These are phyloP conservation scores for Thereva nobilitata DNA, from an alignment of 2,888 invertebrate genomes.

Conservation along the genomic window DNA sequence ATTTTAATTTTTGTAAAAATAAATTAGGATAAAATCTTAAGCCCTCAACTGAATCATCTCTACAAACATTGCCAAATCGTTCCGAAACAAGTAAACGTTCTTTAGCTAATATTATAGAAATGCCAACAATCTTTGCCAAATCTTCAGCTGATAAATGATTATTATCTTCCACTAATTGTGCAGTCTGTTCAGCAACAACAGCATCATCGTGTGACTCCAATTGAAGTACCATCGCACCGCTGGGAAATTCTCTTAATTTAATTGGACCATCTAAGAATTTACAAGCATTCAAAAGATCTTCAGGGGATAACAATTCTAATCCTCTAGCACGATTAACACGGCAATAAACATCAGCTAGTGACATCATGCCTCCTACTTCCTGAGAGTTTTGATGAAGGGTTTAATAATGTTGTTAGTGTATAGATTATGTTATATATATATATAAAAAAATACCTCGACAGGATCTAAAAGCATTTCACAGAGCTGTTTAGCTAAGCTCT, in stretches of 20 bases:
- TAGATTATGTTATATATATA: not conserved
- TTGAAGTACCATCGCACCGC: conserved; percentile 95
- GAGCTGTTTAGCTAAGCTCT: conserved; percentile 83
- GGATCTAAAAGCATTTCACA: conserved; percentile 79
- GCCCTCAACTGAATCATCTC: conserved; percentile 96
- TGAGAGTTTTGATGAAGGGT: conserved; percentile 48
- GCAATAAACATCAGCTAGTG: conserved; percentile 95
- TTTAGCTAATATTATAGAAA: conserved; percentile 87
- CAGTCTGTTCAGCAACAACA: conserved; percentile 69
- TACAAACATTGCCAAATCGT: conserved; percentile 80
- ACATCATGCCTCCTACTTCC: conserved; percentile 96
- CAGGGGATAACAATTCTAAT: conserved; percentile 92
- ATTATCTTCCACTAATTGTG: conserved; percentile 66
- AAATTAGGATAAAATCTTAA: conserved; percentile 91
- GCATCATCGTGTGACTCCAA: conserved; percentile 74
- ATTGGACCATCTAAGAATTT: conserved; percentile 69
- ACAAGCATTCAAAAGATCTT: conserved; percentile 94
- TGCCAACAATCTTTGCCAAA: conserved; percentile 78
- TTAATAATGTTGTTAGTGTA: not conserved
- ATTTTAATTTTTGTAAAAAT: conserved; percentile 61
- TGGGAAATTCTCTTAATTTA: conserved; percentile 82
- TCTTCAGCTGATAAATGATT: conserved; percentile 83
- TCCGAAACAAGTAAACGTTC: conserved; percentile 89
- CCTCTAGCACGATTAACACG: conserved; percentile 96
- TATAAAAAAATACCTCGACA: conserved; percentile 65